These are phyloP conservation scores for Electrophaes corylata DNA, from an alignment of 2,888 invertebrate genomes.

Conservation along the genomic window DNA sequence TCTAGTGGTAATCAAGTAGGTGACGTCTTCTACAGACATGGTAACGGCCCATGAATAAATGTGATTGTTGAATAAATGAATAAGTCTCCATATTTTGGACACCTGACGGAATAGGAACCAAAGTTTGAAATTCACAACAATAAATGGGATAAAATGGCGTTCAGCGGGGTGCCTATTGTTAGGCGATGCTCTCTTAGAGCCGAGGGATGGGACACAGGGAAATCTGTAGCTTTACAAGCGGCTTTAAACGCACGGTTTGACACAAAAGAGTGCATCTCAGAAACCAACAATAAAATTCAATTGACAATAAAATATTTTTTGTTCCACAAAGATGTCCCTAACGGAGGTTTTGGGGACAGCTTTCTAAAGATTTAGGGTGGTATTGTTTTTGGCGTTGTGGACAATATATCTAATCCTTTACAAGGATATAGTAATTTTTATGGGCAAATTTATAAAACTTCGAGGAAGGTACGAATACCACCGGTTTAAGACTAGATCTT, in stretches of 20 bases:
- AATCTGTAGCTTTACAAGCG: conserved; percentile 68
- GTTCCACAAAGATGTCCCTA: conserved; percentile 70
- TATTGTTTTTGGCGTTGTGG: conserved; percentile 69
- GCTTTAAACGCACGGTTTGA: conserved; percentile 80
- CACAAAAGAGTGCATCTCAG: conserved; percentile 80
- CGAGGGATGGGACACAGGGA: conserved; percentile 52
- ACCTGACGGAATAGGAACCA: conserved; percentile 68
- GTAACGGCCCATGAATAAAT: conserved; percentile 53
- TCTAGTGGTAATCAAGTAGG: conserved; percentile 31
- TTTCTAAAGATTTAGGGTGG: conserved; percentile 73
- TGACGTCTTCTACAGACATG: conserved; percentile 47
- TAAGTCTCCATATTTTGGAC: conserved; percentile 63
- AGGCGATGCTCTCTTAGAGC: conserved; percentile 70
- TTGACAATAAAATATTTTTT: conserved; percentile 76
- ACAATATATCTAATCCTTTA: conserved; percentile 62
- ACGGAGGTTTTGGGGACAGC: conserved; percentile 71
- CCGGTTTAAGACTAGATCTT: conserved; percentile 5
- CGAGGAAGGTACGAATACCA: neutral
- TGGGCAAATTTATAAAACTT: conserved; percentile 20
- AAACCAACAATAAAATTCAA: conserved; percentile 83
- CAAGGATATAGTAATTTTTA: conserved; percentile 38
- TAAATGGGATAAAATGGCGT: conserved; percentile 73
- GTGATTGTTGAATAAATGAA: conserved; percentile 60
- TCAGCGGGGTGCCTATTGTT: conserved; percentile 76
- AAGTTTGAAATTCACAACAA: conserved; percentile 61